Conservation (phyloP, 2,888 invertebrate genomes). For the Phortica okadai region DNA sequence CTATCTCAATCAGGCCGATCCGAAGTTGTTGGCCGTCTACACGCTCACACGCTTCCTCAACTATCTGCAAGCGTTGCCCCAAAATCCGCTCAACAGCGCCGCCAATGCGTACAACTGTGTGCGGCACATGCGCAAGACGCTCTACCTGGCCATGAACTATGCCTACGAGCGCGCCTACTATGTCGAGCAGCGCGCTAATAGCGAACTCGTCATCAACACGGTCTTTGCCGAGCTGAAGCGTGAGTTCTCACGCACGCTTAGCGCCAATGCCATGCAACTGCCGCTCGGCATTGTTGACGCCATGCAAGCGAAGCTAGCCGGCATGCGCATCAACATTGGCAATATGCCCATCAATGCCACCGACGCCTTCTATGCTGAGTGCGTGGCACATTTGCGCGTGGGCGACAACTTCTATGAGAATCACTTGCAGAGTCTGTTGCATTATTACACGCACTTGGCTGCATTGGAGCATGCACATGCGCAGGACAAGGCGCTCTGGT, state of each 20-base stretch:
- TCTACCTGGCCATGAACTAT: constrained; percentile 65
- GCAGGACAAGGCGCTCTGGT: constrained; percentile 45
- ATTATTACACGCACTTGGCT: constrained; percentile 51
- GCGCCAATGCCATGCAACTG: constrained; percentile 56
- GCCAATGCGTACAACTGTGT: constrained; percentile 49
- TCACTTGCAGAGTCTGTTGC: constrained; percentile 61
- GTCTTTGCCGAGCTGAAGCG: constrained; percentile 61
- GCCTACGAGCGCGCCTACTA: constrained; percentile 63
- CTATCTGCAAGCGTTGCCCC: constrained; percentile 55
- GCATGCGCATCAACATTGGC: constrained; percentile 64
- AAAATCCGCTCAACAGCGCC: constrained; percentile 51
- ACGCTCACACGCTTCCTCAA: constrained; percentile 61
- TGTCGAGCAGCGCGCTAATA: constrained; percentile 44
- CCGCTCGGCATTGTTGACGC: constrained; percentile 47
- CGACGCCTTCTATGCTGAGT: constrained; percentile 53
- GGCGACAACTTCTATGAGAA: constrained; percentile 61
- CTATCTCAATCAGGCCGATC: constrained; percentile 53
- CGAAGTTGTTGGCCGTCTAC: constrained; percentile 55
- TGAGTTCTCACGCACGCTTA: constrained; percentile 54
- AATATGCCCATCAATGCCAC: constrained; percentile 62
- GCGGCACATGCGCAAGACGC: constrained; percentile 66
- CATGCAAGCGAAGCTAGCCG: constrained; percentile 54
- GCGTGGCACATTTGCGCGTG: constrained; percentile 51
- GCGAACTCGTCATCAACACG: constrained; percentile 56
- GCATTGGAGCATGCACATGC: constrained; percentile 44